Percentiles rank a stretch among this genome's conserved stretches.
Conservation (phyloP, 2,888 invertebrate species). For the Andrena dorsata region DNA sequence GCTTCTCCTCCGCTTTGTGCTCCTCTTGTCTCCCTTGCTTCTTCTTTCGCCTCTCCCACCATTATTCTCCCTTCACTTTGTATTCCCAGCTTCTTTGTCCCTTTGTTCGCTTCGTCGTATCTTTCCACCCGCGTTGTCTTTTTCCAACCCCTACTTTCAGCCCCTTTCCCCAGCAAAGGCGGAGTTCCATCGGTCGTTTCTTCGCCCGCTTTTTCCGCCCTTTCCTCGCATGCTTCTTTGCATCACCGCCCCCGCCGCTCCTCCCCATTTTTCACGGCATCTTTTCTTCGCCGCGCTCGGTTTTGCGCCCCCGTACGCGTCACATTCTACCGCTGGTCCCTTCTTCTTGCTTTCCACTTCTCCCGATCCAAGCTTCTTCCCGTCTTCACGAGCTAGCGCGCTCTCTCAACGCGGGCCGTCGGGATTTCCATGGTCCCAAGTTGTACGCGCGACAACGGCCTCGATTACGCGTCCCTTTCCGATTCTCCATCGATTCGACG, state of each 20-base stretch:
- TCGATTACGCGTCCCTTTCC: background rate
- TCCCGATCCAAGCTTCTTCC: background rate
- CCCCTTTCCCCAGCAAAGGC: conserved; percentile 17
- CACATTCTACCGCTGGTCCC: background rate
- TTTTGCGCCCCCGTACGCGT: background rate
- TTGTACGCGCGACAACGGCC: background rate
- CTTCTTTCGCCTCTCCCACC: background rate
- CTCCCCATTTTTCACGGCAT: conserved; percentile 3
- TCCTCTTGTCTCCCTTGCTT: background rate
- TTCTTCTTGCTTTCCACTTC: background rate
- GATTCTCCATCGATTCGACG: background rate
- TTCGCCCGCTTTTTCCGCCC: conserved; percentile 3
- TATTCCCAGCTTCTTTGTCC: conserved; percentile 25
- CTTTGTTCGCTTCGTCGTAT: conserved; percentile 25
- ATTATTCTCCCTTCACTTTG: conserved; percentile 44
- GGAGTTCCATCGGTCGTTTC: background rate
- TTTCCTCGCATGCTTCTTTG: background rate
- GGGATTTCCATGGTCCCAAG: conserved; percentile 9
- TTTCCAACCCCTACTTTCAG: conserved; percentile 7
- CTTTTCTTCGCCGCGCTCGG: background rate
- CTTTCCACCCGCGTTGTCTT: conserved; percentile 28
- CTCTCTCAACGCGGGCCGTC: background rate
- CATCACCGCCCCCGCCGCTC: conserved; percentile 10
- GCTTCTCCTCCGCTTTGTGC: background rate
- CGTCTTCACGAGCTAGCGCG: background rate